These are phyloP conservation scores for Glyphotaelius pellucidus DNA, from an alignment of 2,888 invertebrate genomes.

Conservation along the genomic window DNA sequence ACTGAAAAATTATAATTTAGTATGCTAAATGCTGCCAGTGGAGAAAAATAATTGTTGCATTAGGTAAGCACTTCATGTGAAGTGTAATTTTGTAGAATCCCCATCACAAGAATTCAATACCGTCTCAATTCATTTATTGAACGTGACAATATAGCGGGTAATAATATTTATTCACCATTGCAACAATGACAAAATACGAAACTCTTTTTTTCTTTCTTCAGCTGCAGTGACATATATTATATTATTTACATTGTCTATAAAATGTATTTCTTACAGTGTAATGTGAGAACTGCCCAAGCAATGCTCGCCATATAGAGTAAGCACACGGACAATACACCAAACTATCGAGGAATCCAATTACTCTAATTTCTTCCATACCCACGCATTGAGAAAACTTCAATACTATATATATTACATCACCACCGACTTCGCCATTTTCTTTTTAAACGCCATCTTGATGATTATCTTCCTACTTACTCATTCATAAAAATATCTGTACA, in stretches of 20 bases:
- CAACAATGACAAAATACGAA: slow-evolving; percentile 47
- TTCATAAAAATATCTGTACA: slow-evolving; percentile 49
- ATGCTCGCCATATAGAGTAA: slow-evolving; percentile 57
- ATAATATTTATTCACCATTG: slow-evolving; percentile 40
- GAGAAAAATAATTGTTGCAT: not conserved
- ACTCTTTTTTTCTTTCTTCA: slow-evolving; percentile 26
- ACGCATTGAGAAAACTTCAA: not conserved
- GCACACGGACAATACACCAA: slow-evolving; percentile 58
- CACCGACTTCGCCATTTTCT: not conserved
- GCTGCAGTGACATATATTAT: slow-evolving; percentile 52
- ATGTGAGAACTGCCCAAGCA: slow-evolving; percentile 58
- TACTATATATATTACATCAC: not conserved
- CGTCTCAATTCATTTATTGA: not conserved
- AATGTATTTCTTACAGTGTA: slow-evolving; percentile 63
- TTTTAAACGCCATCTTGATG: not conserved
- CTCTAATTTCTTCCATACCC: slow-evolving; percentile 1
- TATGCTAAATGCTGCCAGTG: not conserved
- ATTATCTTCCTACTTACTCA: slow-evolving; percentile 32
- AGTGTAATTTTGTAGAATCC: not conserved
- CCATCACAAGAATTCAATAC: not conserved
- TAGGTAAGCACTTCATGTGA: not conserved
- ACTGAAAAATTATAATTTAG: not conserved
- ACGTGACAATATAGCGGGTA: slow-evolving; percentile 50
- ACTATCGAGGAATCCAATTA: slow-evolving; percentile 50
- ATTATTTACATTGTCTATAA: slow-evolving; percentile 64